A percentile compares a stretch with the other conserved stretches of the same genome.
phyloP scores from a whole-genome alignment of 2,113 vertebrate genomes.

The Esox niger region DNA sequence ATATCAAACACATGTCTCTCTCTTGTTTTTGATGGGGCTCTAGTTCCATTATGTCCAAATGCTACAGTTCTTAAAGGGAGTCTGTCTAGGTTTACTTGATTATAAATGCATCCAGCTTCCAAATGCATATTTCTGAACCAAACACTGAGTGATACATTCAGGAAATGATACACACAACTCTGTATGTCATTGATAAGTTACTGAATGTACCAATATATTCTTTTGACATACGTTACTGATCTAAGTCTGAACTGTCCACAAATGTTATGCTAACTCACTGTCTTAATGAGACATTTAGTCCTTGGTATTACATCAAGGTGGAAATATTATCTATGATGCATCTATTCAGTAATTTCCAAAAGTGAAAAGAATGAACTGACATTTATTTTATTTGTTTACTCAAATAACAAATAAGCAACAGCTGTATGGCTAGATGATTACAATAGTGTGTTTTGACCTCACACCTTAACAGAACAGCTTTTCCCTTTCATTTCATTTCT shows the following conservation, averaged over 20 bases:
- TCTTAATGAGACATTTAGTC: too few relatives aligned
- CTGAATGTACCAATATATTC: too few relatives aligned
- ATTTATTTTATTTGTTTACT: conserved; percentile 52
- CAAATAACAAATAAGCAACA: conserved; percentile 53
- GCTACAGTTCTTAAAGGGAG: conserved; percentile 23
- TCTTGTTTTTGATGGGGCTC: too few relatives aligned
- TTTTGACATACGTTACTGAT: too few relatives aligned
- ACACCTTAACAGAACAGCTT: conserved; percentile 31
- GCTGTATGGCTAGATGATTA: conserved; percentile 20
- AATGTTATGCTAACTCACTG: too few relatives aligned
- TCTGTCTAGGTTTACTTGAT: conserved; percentile 50
- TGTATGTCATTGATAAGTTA: conserved; percentile 41
- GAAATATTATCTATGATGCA: too few relatives aligned
- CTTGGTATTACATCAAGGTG: too few relatives aligned
- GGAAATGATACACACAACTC: conserved; percentile 45
- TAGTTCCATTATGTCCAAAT: conserved; percentile 5
- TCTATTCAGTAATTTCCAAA: conserved; percentile 32
- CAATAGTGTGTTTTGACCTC: conserved; percentile 28
- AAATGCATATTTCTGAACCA: conserved; percentile 53
- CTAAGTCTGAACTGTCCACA: too few relatives aligned
- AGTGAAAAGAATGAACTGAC: too few relatives aligned
- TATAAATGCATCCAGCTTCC: conserved; percentile 58
- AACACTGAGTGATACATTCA: conserved; percentile 50
- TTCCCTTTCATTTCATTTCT: not conserved
- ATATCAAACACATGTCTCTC: not conserved